Percentiles rank a stretch among this genome's conserved stretches.
Conservation (phyloP, 2,888 invertebrate species). For the Apamea sordens region DNA sequence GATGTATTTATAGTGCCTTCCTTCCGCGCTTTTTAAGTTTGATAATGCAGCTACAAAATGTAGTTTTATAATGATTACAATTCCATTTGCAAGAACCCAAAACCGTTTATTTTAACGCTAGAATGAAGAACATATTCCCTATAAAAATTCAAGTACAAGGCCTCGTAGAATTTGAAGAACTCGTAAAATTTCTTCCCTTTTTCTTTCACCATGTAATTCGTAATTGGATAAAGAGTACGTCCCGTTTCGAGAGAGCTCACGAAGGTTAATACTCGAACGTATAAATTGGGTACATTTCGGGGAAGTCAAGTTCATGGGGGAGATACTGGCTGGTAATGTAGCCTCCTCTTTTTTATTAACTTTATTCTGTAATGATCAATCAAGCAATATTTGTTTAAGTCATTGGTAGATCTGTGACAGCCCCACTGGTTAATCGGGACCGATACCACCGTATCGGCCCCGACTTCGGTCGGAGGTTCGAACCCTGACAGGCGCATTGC, state of each 20-base stretch:
- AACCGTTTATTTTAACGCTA: not conserved
- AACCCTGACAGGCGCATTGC: too few species aligned
- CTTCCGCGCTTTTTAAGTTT: not conserved
- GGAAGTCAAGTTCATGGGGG: conserved; percentile 32
- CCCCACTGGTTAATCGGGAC: too few species aligned
- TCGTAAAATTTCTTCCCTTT: conserved; percentile 41
- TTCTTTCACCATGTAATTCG: conserved; percentile 54
- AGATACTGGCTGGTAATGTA: conserved; percentile 23
- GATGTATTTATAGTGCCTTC: not conserved
- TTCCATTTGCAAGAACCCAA: not conserved
- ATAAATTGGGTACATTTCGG: conserved; percentile 49
- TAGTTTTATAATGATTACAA: not conserved
- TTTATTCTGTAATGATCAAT: not conserved
- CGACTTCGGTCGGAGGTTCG: too few species aligned
- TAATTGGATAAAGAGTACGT: conserved; percentile 60
- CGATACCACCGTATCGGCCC: too few species aligned
- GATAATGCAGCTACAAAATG: not conserved
- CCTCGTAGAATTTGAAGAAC: conserved; percentile 1
- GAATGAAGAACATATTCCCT: not conserved
- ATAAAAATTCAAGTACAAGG: conserved; percentile 42
- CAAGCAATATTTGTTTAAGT: not conserved
- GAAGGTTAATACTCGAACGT: conserved; percentile 51
- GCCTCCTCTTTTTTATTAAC: not conserved
- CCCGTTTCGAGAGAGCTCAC: conserved; percentile 47
- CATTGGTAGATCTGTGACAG: not conserved